Evolutionary conservation across 2,888 invertebrate species (phyloP), one percentile per base, ranked within the genome.

Genomic region (Eumacrocentrus americanus): DNA sequence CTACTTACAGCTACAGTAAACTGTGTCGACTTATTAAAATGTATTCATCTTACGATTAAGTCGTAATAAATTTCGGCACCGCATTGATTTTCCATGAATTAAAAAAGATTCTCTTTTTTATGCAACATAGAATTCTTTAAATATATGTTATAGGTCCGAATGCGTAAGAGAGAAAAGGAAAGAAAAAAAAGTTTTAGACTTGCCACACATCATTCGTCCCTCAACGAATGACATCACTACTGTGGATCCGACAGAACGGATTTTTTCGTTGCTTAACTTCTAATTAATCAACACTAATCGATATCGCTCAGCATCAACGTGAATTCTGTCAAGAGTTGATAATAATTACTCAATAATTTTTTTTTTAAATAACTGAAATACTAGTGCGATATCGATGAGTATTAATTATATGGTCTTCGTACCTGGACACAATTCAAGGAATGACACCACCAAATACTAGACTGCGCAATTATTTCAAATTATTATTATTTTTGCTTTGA

Each of bases 1-100:
- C 25, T 6, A 44, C 37, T 46, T 46, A 52, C n/a, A 35, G 23
- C 54, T 54, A 60, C 40, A 48, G 22, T 48, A 54, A 53, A 53
- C 25, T 34, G 29, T 55, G 40, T 23, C 2, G 23, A 46, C 42
- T 53, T 22, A 37, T 44, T 34, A 42, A 50, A 55, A 54, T n/a
- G 12, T 54, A 18, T n/a, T n/a, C n/a, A 12, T 42, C 20, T 18
- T 44, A 6, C 3, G n/a, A 14, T 25, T 42, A 11, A 12, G 20
- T 22, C 14, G 12, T 11, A 16, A 42, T 44, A 22, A 44, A 18
- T 44, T 34, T 22, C 29, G 34, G 34, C 20, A 29, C 42, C 35
- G 54, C 54, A 20, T 29, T 34, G 9, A 18, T 53, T 29, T 37
- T 22, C n/a, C 23, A 6, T n/a, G n/a, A 51, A 20, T 22, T 20